A percentile compares a stretch with the other conserved stretches of the same genome.
Evolutionary conservation across 2,888 invertebrate species (phyloP).

Genomic region (Imbricaverruca yamaguchii): DNA sequence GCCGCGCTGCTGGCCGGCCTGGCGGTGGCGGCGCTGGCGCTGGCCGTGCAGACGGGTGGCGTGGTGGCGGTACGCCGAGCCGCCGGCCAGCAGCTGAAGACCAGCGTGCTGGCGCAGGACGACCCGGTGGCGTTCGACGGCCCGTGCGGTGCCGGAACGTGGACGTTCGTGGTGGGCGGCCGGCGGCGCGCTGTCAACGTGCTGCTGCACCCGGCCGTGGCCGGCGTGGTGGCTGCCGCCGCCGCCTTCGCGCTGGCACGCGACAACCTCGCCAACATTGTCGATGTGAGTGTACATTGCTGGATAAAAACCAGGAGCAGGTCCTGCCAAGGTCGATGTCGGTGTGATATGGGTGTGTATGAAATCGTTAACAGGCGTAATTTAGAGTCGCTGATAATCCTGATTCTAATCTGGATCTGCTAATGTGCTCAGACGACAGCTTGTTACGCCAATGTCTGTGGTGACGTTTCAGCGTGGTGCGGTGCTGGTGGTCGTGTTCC

Average conservation of each 20-base stretch:
- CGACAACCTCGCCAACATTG: background rate
- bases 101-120: constrained; percentile 27
- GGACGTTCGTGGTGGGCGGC: constrained; percentile 31
- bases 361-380: no score
- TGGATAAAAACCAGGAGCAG: no score
- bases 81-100: background rate
- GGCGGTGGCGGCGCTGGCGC: background rate
- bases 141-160: constrained; percentile 28
- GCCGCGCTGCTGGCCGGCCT: background rate
- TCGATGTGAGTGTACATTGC: background rate
- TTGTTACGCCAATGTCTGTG: background rate
- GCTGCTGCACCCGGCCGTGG: constrained; percentile 27
- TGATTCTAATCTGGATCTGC: no score
- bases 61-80: background rate
- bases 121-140: constrained; percentile 31
- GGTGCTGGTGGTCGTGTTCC: background rate
- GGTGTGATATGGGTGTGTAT: no score
- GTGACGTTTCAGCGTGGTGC: background rate
- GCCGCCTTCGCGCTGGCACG: constrained; percentile 28
- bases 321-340: no score
- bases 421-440: no score
- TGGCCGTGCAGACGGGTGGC: background rate
- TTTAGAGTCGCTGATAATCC: no score
- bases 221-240: constrained; percentile 28
- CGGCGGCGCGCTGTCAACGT: constrained; percentile 28